Conservation (phyloP, 2,113 vertebrate genomes). For the Mohoua ochrocephala region DNA sequence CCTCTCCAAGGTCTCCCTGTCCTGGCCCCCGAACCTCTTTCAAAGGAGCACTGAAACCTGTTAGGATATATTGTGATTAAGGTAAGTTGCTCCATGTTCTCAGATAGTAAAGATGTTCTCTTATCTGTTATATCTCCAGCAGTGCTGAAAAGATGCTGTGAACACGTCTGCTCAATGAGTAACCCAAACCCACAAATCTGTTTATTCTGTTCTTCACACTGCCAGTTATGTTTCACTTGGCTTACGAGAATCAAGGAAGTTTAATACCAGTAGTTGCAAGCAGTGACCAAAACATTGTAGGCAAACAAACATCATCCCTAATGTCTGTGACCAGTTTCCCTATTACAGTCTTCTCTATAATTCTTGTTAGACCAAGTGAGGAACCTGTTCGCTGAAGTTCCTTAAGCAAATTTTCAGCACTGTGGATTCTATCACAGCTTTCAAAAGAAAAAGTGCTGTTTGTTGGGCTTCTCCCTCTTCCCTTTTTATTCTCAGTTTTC, state of each 20-base stretch:
- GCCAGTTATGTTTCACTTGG: neutral
- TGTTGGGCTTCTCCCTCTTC: neutral
- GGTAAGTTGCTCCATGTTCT: conserved; percentile 67
- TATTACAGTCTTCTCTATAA: neutral
- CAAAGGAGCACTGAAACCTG: conserved; percentile 64
- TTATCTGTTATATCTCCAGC: conserved; percentile 47
- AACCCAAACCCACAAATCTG: neutral
- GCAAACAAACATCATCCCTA: neutral
- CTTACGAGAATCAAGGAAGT: conserved; percentile 63
- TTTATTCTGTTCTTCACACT: neutral
- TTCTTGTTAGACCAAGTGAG: neutral
- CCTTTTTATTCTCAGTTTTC: neutral
- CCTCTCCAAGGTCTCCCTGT: conserved; percentile 60
- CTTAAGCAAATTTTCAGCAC: conserved; percentile 42
- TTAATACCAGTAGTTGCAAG: conserved; percentile 31
- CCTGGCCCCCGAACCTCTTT: conserved; percentile 55
- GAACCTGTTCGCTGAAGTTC: neutral
- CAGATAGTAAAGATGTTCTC: conserved; percentile 49
- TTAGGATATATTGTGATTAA: conserved; percentile 70
- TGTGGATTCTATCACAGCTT: conserved; percentile 5
- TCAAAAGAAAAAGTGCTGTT: neutral
- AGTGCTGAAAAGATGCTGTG: conserved; percentile 64
- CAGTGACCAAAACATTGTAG: neutral
- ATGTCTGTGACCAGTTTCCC: neutral
- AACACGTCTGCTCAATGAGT: neutral